Evolutionary conservation across 2,888 invertebrate species (phyloP), one percentile per base, ranked within the genome.

Genomic region (Drosophila gaucha): DNA sequence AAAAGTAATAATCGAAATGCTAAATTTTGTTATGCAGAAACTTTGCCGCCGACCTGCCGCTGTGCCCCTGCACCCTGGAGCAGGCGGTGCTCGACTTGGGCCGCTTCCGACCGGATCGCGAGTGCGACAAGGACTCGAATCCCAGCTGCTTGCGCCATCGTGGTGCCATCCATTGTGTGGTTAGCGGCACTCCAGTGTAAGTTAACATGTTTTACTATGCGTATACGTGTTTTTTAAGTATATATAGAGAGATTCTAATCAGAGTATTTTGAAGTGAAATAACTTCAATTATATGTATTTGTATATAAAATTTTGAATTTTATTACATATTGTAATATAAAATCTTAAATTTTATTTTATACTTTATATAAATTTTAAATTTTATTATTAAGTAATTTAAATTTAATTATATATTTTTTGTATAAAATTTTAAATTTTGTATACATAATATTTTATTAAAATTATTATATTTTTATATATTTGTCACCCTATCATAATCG

Each of bases 11-110:
- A 60, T 58, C 30, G 18, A 26, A 50, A 57, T 62, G 9, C 26
- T 6, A 39, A 54, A 49, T 57, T 72, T 70, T 72, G n/a, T 43
- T 35, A 59, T 78, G 16, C 56, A 97, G 96, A 91, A 97, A 96
- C 92, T 97, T 97, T 90, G 97, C 96, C 1, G 94, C 95, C 9
- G 96, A 97, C 90, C 92, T 97, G 18, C 95, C 95, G 52, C 94
- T 96, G 41, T 99, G 99, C 82, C 99, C 99, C 0, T 99, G 99
- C 90, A 97, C 95, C 0, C 90, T 98, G 73, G 94, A 96, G 72
- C 99, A 99, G 89, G 99, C 99, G 0, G 90, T 97, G 3, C 93
- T 95, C 51, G 99, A 99, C 90, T 97, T 97, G 91, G 99, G 99
- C 5, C 94, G 98, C 16, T 99, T 94, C 90, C 94, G 97, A 91